Evolutionary conservation across 2,888 invertebrate species (phyloP).

Genomic region (Mythimna vitellina): DNA sequence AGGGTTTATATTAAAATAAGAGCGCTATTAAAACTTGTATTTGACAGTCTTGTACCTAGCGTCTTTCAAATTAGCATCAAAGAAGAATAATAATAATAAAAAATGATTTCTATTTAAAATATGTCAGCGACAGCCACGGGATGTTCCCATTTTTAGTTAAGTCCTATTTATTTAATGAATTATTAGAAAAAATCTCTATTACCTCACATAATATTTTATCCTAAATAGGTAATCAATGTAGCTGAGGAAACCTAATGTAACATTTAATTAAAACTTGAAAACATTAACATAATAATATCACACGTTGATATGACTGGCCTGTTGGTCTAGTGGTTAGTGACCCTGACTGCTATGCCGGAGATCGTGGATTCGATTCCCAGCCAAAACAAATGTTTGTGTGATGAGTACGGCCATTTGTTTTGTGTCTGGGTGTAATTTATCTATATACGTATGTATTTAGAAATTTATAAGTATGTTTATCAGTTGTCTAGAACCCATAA

Average conservation of each 20-base stretch:
- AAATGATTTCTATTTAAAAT: conserved; percentile 4
- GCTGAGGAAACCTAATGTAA: background rate
- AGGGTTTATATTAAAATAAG: background rate
- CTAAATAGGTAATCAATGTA: background rate
- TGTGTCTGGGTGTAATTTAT: too few relatives aligned
- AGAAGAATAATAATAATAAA: conserved; percentile 6
- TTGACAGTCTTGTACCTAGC: background rate
- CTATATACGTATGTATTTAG: too few relatives aligned
- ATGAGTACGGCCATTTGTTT: too few relatives aligned
- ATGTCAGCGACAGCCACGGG: background rate
- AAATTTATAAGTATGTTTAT: too few relatives aligned
- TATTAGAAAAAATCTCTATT: background rate
- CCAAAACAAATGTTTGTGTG: too few relatives aligned
- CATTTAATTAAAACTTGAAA: conserved; percentile 1
- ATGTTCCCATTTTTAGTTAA: background rate
- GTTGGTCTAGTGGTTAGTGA: too few relatives aligned
- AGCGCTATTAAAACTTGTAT: background rate
- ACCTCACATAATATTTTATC: background rate
- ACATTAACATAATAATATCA: conserved; percentile 12
- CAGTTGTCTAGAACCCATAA: too few relatives aligned
- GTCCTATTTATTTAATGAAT: background rate
- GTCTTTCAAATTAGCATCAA: background rate
- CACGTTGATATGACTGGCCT: too few relatives aligned
- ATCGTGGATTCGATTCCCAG: too few relatives aligned
- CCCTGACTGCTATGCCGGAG: too few relatives aligned